Evolutionary conservation across 2,797 vertebrate genomes (phyloP).

Genomic region (Chelon auratus): DNA sequence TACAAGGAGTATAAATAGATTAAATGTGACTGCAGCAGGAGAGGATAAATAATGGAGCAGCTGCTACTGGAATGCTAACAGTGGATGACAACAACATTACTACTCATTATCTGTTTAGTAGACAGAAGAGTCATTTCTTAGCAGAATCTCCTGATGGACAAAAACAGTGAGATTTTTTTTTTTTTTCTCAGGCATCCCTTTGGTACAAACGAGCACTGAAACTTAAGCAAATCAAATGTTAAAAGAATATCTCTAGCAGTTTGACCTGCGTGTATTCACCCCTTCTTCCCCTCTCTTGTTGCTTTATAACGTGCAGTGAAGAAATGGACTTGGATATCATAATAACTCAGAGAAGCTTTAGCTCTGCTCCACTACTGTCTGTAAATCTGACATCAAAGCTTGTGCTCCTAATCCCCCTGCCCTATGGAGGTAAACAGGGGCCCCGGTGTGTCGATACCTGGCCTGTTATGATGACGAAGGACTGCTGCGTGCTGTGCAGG

Average conservation of each 20-base stretch:
- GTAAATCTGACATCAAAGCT: conserved; percentile 80
- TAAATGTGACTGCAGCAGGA: conserved; percentile 51
- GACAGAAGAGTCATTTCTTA: conserved; percentile 27
- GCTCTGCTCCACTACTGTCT: conserved; percentile 61
- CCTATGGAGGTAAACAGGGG: conserved; percentile 70
- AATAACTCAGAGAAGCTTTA: conserved; percentile 64
- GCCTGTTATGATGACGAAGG: conserved; percentile 50
- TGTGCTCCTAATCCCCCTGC: conserved; percentile 70
- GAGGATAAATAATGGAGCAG: conserved; percentile 55
- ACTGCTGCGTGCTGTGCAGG: conserved; percentile 50
- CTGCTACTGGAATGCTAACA: conserved; percentile 52
- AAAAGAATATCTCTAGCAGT: conserved; percentile 11
- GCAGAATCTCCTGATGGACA: conserved; percentile 13
- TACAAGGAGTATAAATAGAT: conserved; percentile 52
- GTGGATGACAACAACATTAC: conserved; percentile 51
- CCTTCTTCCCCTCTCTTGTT: conserved; percentile 3
- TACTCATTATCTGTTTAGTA: conserved; percentile 53
- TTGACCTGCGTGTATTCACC: conserved; percentile 4
- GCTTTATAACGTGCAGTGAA: conserved; percentile 41
- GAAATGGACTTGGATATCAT: conserved; percentile 64
- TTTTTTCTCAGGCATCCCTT: background rate
- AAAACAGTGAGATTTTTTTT: conserved; percentile 27
- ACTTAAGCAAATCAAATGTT: conserved; percentile 12
- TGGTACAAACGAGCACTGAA: conserved; percentile 24
- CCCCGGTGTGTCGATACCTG: conserved; percentile 68